Evolutionary conservation across 2,113 vertebrate species (phyloP).

Genomic region (human): DNA sequence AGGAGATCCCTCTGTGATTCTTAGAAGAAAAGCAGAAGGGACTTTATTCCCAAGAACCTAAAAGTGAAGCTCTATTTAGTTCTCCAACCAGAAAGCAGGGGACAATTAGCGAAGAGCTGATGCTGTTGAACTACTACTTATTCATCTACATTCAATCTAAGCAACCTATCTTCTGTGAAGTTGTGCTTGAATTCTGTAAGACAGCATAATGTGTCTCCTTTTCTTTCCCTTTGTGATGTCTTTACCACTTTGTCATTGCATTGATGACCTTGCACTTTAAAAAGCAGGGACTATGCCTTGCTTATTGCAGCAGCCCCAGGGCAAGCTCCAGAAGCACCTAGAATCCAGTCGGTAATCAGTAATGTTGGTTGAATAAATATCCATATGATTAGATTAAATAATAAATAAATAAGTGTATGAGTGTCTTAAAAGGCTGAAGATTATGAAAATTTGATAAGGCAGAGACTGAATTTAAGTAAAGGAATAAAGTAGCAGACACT

Average conservation of each 20-base stretch:
- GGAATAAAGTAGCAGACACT: background rate
- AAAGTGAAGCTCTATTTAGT: background rate
- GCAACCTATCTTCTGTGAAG: background rate
- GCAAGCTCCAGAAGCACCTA: background rate
- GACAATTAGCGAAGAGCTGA: background rate
- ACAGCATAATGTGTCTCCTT: background rate
- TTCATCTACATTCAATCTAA: background rate
- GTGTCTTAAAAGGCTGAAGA: background rate
- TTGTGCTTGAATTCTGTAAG: background rate
- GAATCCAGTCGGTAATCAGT: background rate
- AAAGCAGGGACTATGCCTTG: background rate
- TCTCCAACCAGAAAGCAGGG: background rate
- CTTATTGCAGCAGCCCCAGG: background rate
- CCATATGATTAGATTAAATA: background rate
- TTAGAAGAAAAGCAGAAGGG: background rate
- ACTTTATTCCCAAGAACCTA: conserved; percentile 8
- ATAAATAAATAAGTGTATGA: background rate
- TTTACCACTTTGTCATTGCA: background rate
- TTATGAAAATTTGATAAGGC: background rate
- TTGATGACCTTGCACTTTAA: background rate
- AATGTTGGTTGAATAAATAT: background rate
- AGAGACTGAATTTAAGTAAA: background rate
- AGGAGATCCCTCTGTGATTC: background rate
- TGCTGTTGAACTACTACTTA: background rate
- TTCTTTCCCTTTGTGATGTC: background rate